Evolutionary conservation across 2,797 vertebrate genomes (phyloP), one percentile per base, ranked within the genome.

Genomic region (Lindbergichthys nudifrons): DNA sequence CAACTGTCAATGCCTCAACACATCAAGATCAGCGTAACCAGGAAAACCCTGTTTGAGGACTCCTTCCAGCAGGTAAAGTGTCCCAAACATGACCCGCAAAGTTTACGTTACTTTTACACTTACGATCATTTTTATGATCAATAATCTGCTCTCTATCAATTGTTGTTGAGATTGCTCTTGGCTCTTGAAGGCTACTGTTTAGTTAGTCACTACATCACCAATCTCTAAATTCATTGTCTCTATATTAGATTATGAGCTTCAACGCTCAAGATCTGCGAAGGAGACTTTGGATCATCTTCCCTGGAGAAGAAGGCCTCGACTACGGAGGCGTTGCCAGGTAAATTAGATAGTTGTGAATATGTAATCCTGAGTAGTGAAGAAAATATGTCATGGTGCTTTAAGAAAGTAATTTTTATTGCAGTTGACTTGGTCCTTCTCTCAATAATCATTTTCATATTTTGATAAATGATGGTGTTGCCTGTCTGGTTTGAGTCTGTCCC

Each of bases 221-320:
- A 26, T 26, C 32, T 36, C 32, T 36, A 9, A 36, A 14, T 52
- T 3, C 10, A 1, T 32, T n/a, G 2, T 72, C 11, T 68, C 10
- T 66, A 0, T 77, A 91, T 77, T 67, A 99, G 98, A 99, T 99
- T 88, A 99, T 99, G 98, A 98, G 97, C 91, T 97, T 99, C 89
- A 97, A 96, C 70, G 94, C 98, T 66, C 97, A 97, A 91, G 98
- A 99, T 87, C 93, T 99, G 4, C 94, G 97, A 77, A 95, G 98
- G 82, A 94, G 97, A 82, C 92, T 99, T 8, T 99, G 97, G 97
- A 96, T 99, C 61, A 99, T 99, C 85, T 98, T 99, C 85, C 97
- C 97, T 53, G 98, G 97, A 88, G 98, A 99, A 93, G 98, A 99
- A 94, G 98, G 98, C 45, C 95, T 99, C 74, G 98, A 99, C 93